Base-by-base conservation (phyloP, 2,113 vertebrate species). In the Raja brachyura region DNA sequence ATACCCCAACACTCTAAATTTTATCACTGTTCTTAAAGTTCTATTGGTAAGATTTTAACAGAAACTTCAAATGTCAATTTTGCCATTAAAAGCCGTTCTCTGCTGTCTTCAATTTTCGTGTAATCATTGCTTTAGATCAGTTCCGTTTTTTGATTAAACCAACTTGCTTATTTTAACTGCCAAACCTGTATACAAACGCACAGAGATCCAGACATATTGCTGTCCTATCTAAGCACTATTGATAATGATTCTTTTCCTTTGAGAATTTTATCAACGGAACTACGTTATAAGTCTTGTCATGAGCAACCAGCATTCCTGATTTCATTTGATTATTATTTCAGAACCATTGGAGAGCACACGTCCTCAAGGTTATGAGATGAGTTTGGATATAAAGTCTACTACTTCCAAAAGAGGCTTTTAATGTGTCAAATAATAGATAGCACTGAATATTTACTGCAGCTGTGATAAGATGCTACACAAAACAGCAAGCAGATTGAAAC, bases 291-390 rank as follows among this genome's bases (percentile, higher is more conserved):
- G 83, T 31, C 59, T 14, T 88, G 28, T 31, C 59, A 5, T 18
- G 5, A 88, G 28, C 13, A 63, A n/a, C 13, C 25, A 31, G 28
- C 31, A 31, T 31, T 18, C 61, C 59, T 63, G 83, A 66, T 88
- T 88, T 31, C 61, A 63, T 56, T 86, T 86, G 81, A 86, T 86
- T 20, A 81, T 33, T 81, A 81, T 81, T 81, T 81, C 78, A 54
- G 78, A 81, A 81, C 77, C 39, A 48, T 54, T 7, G 18, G 7
- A 25, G 54, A 54, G 20, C 25, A 56, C 14, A 88, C n/a, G 11
- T 88, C 25, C 13, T 88, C 59, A 88, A 88, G 59, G 28, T 7
- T 88, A 63, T n/a, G 25, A 31, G 83, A 66, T 88, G 1, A 31
- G 59, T 63, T 31, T 63, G 59, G 59, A 63, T 88, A 16, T 61